Conservation (phyloP, 2,113 vertebrate species). For the Sturnira hondurensis region DNA sequence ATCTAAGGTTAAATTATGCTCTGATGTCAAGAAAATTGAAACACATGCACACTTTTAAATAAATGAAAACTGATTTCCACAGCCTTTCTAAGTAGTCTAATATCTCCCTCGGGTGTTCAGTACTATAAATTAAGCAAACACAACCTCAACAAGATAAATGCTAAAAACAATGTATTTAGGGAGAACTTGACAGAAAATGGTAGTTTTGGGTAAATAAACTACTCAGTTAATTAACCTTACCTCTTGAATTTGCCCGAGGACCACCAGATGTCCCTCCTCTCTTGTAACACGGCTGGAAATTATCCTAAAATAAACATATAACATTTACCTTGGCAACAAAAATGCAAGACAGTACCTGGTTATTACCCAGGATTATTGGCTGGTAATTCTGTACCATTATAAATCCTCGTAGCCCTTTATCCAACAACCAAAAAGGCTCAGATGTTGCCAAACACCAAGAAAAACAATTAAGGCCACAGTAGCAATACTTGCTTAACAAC, state of each 20-base stretch:
- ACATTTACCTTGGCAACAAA: conserved; percentile 22
- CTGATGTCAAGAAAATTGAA: neutral
- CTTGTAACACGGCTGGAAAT: conserved; percentile 88
- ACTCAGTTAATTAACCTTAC: conserved; percentile 77
- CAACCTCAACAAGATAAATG: conserved; percentile 8
- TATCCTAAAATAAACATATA: conserved; percentile 83
- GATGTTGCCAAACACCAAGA: neutral
- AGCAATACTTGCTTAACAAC: neutral
- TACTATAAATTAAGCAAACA: neutral
- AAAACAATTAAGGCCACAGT: neutral
- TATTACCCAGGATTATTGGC: neutral
- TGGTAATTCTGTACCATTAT: neutral
- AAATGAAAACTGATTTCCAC: neutral
- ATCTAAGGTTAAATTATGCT: neutral
- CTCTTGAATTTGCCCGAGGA: conserved; percentile 84
- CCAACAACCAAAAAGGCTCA: neutral
- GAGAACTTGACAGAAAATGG: neutral
- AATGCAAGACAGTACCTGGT: neutral
- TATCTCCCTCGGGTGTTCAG: neutral
- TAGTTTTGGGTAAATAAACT: neutral
- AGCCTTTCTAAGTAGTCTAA: neutral
- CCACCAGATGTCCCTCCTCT: conserved; percentile 80
- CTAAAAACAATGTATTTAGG: neutral
- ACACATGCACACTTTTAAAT: neutral
- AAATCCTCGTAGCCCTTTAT: neutral